These are phyloP conservation scores for Alentia gelatinosa DNA, from an alignment of 2,888 invertebrate species.

Conservation along the genomic window DNA sequence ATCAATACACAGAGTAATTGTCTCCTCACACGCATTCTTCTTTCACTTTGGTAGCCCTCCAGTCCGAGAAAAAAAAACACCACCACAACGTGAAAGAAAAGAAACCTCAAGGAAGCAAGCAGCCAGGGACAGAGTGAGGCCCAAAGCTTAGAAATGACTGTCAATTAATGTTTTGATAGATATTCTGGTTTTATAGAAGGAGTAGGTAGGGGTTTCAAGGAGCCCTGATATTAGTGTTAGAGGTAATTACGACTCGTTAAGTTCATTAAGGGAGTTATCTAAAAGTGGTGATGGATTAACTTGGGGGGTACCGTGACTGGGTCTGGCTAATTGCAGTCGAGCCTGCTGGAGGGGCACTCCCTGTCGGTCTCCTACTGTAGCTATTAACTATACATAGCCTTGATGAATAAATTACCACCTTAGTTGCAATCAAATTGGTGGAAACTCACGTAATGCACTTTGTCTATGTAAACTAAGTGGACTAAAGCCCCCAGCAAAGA, in stretches of 20 bases:
- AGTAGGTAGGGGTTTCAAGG: not conserved
- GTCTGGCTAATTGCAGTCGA: not conserved
- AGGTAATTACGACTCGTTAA: slow-evolving; percentile 47
- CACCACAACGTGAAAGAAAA: slow-evolving; percentile 15
- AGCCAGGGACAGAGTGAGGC: not conserved
- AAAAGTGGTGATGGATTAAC: slow-evolving; percentile 22
- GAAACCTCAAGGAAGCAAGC: not conserved
- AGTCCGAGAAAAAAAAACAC: not conserved
- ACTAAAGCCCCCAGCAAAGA: too few relatives aligned
- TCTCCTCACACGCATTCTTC: slow-evolving; percentile 18
- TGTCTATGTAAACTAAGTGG: not conserved
- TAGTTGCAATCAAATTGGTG: not conserved
- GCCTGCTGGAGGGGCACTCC: not conserved
- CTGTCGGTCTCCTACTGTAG: not conserved
- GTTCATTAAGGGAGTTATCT: slow-evolving; percentile 25
- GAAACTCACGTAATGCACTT: not conserved
- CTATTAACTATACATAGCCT: not conserved
- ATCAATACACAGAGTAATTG: slow-evolving; percentile 35
- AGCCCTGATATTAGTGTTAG: not conserved
- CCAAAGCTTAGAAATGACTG: not conserved
- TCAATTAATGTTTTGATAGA: not conserved
- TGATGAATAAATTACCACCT: not conserved
- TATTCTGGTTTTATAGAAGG: not conserved
- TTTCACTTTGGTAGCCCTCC: slow-evolving; percentile 8
- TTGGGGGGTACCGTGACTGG: not conserved